A percentile compares a stretch with the other conserved stretches of the same genome.
Conservation (phyloP, 2,888 invertebrate genomes). For the Neria commutata region DNA sequence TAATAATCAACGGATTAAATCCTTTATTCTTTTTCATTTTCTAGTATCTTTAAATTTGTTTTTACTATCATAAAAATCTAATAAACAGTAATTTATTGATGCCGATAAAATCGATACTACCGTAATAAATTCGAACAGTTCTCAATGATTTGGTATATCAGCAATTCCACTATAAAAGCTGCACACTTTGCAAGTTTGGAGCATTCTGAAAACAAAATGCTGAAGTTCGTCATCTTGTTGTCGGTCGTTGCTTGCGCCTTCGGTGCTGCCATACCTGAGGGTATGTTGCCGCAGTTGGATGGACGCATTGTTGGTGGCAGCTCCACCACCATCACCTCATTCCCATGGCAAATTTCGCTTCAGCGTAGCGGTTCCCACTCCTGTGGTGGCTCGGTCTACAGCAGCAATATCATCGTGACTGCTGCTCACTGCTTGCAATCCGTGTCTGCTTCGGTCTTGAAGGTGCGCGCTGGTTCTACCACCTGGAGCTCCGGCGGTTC, state of each 20-base stretch:
- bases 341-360: slow-evolving; percentile 48
- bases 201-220: slow-evolving; percentile 39
- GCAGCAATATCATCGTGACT: slow-evolving; percentile 63
- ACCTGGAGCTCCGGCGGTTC: slow-evolving; percentile 50
- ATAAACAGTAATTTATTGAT: too few species aligned
- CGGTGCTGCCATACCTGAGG: slow-evolving; percentile 41
- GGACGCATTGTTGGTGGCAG: slow-evolving; percentile 52
- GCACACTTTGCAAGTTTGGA: too few species aligned
- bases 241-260: slow-evolving; percentile 37
- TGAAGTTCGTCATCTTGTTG: slow-evolving; percentile 44
- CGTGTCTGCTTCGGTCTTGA: slow-evolving; percentile 32
- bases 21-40: too few species aligned
- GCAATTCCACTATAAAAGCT: slow-evolving; percentile 31
- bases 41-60: too few species aligned
- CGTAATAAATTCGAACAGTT: too few species aligned
- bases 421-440: slow-evolving; percentile 67
- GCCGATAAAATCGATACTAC: too few species aligned
- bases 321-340: slow-evolving; percentile 38
- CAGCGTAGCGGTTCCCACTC: slow-evolving; percentile 61
- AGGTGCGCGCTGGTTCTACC: slow-evolving; percentile 65
- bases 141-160: too few species aligned
- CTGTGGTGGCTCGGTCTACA: slow-evolving; percentile 66
- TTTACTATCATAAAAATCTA: too few species aligned
- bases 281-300: slow-evolving; percentile 43
- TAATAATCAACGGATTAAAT: too few species aligned